A percentile compares a stretch with the other conserved stretches of the same genome.
These are phyloP conservation scores for Hephaestus fuliginosus DNA, from an alignment of 2,797 vertebrate genomes.

Conservation along the genomic window DNA sequence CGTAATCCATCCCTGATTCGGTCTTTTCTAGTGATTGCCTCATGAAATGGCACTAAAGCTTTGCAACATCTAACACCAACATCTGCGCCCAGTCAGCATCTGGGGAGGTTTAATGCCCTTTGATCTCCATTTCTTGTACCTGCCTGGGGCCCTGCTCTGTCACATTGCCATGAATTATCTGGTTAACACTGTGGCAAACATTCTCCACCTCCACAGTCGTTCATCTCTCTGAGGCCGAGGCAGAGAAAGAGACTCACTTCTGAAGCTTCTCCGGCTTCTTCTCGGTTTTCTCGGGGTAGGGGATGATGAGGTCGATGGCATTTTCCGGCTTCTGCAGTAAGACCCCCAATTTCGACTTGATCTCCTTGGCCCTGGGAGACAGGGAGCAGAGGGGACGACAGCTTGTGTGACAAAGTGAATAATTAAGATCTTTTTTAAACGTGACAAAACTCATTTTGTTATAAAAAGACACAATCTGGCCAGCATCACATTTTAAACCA, in stretches of 20 bases:
- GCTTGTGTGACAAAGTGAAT: neutral
- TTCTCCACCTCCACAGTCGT: neutral
- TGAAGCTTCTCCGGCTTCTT: constrained; percentile 93
- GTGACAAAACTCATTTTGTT: neutral
- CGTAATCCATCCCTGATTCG: neutral
- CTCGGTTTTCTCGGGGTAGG: constrained; percentile 92
- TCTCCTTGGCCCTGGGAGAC: constrained; percentile 93
- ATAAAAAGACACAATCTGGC: neutral
- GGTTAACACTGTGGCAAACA: constrained; percentile 16
- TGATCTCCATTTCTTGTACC: constrained; percentile 30
- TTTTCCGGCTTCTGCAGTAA: constrained; percentile 96
- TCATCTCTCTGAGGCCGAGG: neutral
- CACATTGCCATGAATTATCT: constrained; percentile 21
- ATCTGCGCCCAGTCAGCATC: constrained; percentile 13
- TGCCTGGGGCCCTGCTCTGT: constrained; percentile 20
- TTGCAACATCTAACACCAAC: neutral
- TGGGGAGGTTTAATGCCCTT: constrained; percentile 26
- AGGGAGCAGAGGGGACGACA: constrained; percentile 21
- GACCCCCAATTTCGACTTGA: constrained; percentile 95
- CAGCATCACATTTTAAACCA: neutral
- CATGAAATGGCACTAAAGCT: neutral
- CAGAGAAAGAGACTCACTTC: constrained; percentile 89
- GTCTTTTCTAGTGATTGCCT: neutral
- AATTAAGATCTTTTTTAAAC: neutral
- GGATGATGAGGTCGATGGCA: constrained; percentile 92